phyloP scores from a whole-genome alignment of 2,113 vertebrate genomes.

The Isurus oxyrinchus region DNA sequence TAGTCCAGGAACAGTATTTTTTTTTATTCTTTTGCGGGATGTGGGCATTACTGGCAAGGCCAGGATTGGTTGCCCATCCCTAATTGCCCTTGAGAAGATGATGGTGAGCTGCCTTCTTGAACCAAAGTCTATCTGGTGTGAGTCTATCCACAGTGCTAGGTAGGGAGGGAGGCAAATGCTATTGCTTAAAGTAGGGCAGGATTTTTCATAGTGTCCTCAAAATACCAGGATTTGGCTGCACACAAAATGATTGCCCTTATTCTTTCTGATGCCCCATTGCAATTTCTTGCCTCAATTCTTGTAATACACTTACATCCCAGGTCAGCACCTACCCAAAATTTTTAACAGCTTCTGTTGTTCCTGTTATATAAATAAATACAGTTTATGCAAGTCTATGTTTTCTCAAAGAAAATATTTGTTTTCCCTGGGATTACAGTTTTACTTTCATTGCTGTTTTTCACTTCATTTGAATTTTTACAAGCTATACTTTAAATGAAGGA shows the following conservation, averaged over 20 bases:
- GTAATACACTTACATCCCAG: not conserved
- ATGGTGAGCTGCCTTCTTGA: not conserved
- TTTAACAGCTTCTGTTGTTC: not conserved
- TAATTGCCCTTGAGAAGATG: not conserved
- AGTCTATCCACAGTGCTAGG: not conserved
- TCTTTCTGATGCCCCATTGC: not conserved
- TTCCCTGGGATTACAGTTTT: not conserved
- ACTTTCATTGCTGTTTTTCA: not conserved
- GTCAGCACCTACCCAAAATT: not conserved
- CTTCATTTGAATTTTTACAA: not conserved
- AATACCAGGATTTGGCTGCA: not conserved
- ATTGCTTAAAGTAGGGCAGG: not conserved
- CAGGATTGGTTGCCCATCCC: not conserved
- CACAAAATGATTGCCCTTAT: not conserved
- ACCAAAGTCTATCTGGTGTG: not conserved
- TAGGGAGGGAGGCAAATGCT: not conserved
- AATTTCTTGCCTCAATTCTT: not conserved
- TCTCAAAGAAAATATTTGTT: not conserved
- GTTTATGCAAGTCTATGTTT: not conserved
- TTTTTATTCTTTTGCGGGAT: not conserved
- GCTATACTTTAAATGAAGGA: not conserved
- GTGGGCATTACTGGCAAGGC: not conserved
- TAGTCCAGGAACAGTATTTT: not conserved
- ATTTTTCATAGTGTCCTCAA: not conserved
- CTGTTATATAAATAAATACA: not conserved